A percentile compares a stretch with the other conserved stretches of the same genome.
phyloP scores from a whole-genome alignment of 2,113 vertebrate species.

The Hiodon tergisus region DNA sequence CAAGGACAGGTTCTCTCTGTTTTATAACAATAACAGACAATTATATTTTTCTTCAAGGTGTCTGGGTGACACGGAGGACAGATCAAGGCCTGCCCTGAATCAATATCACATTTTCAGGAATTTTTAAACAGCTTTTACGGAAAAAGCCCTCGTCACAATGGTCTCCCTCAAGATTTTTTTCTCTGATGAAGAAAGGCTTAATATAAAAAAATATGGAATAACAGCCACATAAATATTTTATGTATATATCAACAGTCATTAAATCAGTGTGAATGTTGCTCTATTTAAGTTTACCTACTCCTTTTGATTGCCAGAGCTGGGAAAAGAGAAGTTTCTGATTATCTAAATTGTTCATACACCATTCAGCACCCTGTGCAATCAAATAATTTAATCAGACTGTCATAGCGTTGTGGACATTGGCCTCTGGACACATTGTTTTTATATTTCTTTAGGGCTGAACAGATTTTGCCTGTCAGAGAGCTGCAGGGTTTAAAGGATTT shows the following conservation, averaged over 20 bases:
- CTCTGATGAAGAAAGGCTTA: no score
- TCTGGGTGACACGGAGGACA: background rate
- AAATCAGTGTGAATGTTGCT: no score
- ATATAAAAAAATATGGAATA: no score
- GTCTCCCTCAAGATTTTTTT: constrained; percentile 24
- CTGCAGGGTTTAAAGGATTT: no score
- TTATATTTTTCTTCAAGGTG: constrained; percentile 10
- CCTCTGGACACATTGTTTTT: no score
- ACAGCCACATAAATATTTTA: no score
- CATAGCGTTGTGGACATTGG: no score
- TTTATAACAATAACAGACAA: background rate
- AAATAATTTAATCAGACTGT: no score
- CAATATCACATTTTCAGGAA: constrained; percentile 45
- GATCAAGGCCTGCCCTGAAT: constrained; percentile 41
- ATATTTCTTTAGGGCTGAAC: no score
- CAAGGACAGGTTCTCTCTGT: constrained; percentile 9
- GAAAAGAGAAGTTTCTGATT: background rate
- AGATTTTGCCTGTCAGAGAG: no score
- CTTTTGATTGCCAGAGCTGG: background rate
- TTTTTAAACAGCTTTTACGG: constrained; percentile 29
- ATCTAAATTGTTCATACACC: background rate
- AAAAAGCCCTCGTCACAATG: constrained; percentile 17
- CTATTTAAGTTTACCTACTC: background rate
- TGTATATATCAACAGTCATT: no score
- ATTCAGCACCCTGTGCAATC: background rate